A percentile compares a stretch with the other conserved stretches of the same genome.
phyloP scores from a whole-genome alignment of 2,797 vertebrate species.

The Sebastes steindachneri region DNA sequence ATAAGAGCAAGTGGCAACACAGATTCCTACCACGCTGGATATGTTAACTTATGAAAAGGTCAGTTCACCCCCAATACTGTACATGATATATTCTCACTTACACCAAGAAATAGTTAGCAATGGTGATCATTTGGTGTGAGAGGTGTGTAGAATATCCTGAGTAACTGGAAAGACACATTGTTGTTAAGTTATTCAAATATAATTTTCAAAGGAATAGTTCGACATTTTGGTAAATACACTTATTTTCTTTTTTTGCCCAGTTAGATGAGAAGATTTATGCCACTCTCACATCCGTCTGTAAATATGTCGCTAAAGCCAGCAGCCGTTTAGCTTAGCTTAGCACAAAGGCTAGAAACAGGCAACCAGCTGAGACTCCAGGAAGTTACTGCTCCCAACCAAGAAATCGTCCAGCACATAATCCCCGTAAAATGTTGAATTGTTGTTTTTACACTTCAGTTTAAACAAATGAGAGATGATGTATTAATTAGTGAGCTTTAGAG shows the following conservation, averaged over 20 bases:
- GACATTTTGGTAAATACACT: background rate
- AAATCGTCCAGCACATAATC: background rate
- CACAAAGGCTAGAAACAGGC: background rate
- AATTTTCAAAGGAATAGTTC: background rate
- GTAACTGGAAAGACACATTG: background rate
- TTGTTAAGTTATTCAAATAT: background rate
- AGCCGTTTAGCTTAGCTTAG: background rate
- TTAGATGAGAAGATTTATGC: background rate
- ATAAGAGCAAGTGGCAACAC: background rate
- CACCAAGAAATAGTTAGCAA: background rate
- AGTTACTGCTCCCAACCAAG: too few relatives aligned
- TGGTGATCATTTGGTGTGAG: background rate
- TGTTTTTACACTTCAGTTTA: background rate
- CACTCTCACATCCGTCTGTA: background rate
- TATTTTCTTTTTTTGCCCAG: too few relatives aligned
- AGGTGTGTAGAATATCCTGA: background rate
- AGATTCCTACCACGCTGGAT: background rate
- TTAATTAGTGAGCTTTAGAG: background rate
- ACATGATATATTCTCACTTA: background rate
- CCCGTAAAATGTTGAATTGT: background rate
- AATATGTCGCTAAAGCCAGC: background rate
- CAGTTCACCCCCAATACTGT: background rate
- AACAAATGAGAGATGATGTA: background rate
- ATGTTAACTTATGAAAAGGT: background rate
- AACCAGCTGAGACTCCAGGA: too few relatives aligned